Base-by-base conservation (phyloP, 1,140 invertebrate species). In the Hydropsyche tenuis region DNA sequence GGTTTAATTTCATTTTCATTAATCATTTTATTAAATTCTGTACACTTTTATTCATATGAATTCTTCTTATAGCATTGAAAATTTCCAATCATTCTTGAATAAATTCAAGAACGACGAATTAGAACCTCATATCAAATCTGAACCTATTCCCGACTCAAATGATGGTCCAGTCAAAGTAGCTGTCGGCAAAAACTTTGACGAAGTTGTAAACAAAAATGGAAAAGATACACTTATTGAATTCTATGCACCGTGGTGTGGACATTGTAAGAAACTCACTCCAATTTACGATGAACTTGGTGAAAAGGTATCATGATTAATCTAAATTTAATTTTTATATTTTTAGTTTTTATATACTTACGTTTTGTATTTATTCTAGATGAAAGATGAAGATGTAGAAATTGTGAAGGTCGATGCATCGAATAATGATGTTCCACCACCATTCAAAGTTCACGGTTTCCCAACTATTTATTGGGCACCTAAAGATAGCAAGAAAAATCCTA, bases 231-330 rank as follows among this genome's bases (percentile, higher is more conserved):
- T 99, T 4, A 91, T 99, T 77, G 97, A 99, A 84, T 99, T 99
- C 85, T 99, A 99, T 85, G 97, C 97, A 37, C 96, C 97, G 0
- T 99, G 97, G 97, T 99, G 98, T 84, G 97, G 97, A 76, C 98
- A 99, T 81, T 99, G 98, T 87, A 98, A 98, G 85, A 96, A 95
- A 82, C 86, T 99, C 16, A 90, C 95, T 0, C 98, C 98, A 23
- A 89, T 95, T 60, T 99, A 89, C 84, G 96, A 98, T 73, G 96
- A 99, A 85, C 85, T 99, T 27, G 98, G 94, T 60, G 91, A 93
- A 73, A 97, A 96, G 87, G 90, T 93, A 82, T 77, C 70, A 25
- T n/a, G 42, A 18, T 20, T n/a, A 14, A 14, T 42, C 63, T 45
- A 60, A 20, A 27, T 14, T n/a, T 48, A 48, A 6, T 48, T n/a